phyloP scores from a whole-genome alignment of 2,797 vertebrate species.

The Sebastes variabilis region DNA sequence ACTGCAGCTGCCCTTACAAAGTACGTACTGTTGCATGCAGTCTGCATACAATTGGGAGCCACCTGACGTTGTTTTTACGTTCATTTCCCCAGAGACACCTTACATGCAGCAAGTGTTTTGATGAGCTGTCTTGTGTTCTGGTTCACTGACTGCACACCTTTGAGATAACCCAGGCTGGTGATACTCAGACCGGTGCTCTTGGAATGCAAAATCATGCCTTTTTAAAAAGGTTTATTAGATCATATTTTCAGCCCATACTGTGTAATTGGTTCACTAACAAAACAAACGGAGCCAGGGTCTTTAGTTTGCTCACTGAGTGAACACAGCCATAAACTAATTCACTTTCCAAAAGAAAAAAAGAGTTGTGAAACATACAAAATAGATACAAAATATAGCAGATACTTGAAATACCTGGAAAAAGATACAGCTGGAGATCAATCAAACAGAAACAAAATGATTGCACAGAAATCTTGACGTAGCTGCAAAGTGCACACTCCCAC shows the following conservation, averaged over 20 bases:
- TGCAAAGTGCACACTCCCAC: not conserved
- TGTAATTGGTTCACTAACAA: not conserved
- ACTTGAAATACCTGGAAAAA: not conserved
- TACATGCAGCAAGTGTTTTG: constrained; percentile 14
- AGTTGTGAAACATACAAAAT: not conserved
- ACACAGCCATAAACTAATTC: not conserved
- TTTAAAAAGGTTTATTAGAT: not conserved
- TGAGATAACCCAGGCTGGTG: not conserved
- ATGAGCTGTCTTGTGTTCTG: constrained; percentile 5
- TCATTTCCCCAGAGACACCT: not conserved
- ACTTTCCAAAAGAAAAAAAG: not conserved
- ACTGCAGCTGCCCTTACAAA: too few species aligned
- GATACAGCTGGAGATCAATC: not conserved
- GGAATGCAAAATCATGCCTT: not conserved
- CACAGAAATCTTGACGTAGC: not conserved
- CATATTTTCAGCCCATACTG: not conserved
- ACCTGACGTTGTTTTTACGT: not conserved
- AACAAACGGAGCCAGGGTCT: not conserved
- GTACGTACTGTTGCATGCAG: too few species aligned
- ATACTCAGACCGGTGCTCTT: not conserved
- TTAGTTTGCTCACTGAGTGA: not conserved
- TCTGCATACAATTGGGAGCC: too few species aligned
- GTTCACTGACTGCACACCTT: not conserved
- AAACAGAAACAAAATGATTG: not conserved
- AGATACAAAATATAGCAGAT: not conserved